Base-by-base conservation (phyloP, 2,888 invertebrate genomes). In the Eupithecia centaureata region DNA sequence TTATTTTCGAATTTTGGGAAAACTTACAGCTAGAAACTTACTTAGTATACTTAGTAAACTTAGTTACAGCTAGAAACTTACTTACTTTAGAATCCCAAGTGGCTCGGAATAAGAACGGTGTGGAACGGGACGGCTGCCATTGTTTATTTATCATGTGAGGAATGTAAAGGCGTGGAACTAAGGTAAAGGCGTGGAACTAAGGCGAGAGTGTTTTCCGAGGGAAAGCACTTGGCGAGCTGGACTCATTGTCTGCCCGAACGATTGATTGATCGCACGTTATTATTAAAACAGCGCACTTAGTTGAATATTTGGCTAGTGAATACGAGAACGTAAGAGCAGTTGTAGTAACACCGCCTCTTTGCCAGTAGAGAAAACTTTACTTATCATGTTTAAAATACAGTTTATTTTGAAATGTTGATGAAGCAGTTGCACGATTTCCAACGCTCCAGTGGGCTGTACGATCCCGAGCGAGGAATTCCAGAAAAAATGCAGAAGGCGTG, bases 241-340 rank as follows among this genome's bases (percentile, higher is more conserved):
- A 68, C 76, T 73, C 77, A 73, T 76, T 77, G 80, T 81, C 78
- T 84, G 82, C 84, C 84, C 56, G 38, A 79, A 68, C 74, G 78
- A 83, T 82, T 86, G 86, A 89, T 89, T 82, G 86, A 87, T 86
- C 77, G 77, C 78, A 72, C 65, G 72, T 75, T 87, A 86, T 86
- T 86, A 77, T 81, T 70, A 75, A 80, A 69, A 74, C 68, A 76
- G 75, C 78, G 77, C 78, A 76, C 74, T 68, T 70, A 72, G 70
- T 75, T 75, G 75, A 79, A 78, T 78, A 72, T 78, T 81, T 82
- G 83, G 79, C 81, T 80, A 76, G 66, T 61, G 69, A 69, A 71
- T 52, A 59, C 52, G 38, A 35, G 18, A 42, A 42, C 65, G 73
- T 70, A 71, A 68, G 62, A 47, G 65, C 68, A 51, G 65, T 67